Evolutionary conservation across 2,888 invertebrate genomes (phyloP), one percentile per base, ranked within the genome.

Genomic region (Macrosiphum euphorbiae): DNA sequence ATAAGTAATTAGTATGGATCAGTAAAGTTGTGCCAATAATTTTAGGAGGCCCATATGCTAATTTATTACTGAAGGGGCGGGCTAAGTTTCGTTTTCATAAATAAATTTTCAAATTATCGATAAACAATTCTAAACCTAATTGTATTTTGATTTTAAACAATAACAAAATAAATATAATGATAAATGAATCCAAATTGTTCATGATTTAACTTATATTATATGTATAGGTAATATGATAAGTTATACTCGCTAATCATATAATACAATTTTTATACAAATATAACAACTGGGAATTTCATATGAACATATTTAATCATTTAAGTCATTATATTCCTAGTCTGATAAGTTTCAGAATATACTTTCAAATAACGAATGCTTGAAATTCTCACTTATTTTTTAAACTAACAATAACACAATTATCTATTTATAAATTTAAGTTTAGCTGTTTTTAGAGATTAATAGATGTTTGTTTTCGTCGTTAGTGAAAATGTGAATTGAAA

Each of bases 1-100:
- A 35, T 78, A 78, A 78, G 20, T 78, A 78, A 61, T 61, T 50
- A 44, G 44, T 61, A 61, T 89, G 28, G 89, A 89, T 89, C 89
- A 44, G 58, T 26, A 58, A 58, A 58, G 58, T 44, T 13, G 26
- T 13, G 35, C 58, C 58, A 58, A 58, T 58, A 58, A 61, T 89
- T 44, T 28, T 1, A 16, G 41, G 16, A 44, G 55, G 55, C 13
- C 55, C 35, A 55, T 41, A 41, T 85, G 28, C 58, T 89, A 44
- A 89, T 89, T 89, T 89, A 89, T 89, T 89, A n/a, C 89, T 41
- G 20, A 58, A 44, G 4, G 58, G 88, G 44, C 5, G 20, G 13
- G 16, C 41, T 52, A 41, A 61, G 44, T 61, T 89, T 89, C 20
- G 44, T 20, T 44, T 61, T 61, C 44, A 89, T 61, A 89, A 89